A percentile compares a stretch with the other conserved stretches of the same genome.
Evolutionary conservation across 1,140 invertebrate genomes (phyloP).

Genomic region (Nasonia longicornis): DNA sequence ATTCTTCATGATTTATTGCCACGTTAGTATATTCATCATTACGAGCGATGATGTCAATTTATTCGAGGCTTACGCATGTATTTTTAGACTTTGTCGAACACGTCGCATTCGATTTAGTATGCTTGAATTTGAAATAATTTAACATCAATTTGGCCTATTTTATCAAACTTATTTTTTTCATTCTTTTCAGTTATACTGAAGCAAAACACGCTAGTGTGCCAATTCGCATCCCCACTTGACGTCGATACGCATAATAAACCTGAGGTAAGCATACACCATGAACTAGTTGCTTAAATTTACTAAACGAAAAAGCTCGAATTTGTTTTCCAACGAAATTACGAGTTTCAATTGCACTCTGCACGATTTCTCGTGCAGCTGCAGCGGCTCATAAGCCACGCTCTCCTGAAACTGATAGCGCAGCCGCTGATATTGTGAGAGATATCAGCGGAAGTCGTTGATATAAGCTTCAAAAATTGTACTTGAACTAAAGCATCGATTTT

Average conservation of each 20-base stretch:
- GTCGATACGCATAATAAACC: conserved; percentile 95
- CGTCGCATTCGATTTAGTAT: too few species aligned
- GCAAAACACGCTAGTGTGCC: conserved; percentile 89
- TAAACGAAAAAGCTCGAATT: too few species aligned
- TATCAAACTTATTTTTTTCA: conserved; percentile 62
- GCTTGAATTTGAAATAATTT: background rate
- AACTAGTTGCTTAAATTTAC: too few species aligned
- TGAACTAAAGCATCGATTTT: conserved; percentile 52
- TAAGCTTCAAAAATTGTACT: conserved; percentile 33
- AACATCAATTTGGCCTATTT: background rate
- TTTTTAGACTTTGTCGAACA: background rate
- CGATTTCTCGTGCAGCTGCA: too few species aligned
- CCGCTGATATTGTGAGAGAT: background rate
- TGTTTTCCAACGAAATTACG: too few species aligned
- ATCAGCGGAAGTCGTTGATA: background rate
- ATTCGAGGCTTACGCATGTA: background rate
- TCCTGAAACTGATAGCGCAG: background rate
- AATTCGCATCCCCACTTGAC: conserved; percentile 95
- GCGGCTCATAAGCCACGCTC: background rate
- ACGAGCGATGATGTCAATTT: background rate
- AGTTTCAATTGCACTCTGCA: too few species aligned
- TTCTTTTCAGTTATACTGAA: conserved; percentile 89
- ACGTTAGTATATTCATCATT: conserved; percentile 4
- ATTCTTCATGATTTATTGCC: background rate
- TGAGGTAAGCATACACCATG: conserved; percentile 76